Conservation (phyloP, 2,113 vertebrate genomes). For the Peromyscus polionotus region DNA sequence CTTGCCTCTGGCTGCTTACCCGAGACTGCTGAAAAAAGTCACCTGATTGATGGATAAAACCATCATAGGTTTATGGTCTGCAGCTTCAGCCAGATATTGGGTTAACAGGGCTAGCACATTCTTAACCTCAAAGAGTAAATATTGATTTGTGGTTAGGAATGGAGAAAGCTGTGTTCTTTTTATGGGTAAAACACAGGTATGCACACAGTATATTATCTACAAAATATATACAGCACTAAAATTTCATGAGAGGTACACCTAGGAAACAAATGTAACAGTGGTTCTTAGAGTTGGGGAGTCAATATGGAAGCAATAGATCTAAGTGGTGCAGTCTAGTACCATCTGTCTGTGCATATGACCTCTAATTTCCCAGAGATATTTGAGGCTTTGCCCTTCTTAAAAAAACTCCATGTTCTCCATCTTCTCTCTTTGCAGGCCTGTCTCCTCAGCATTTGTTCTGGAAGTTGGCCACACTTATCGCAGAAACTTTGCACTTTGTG, state of each 20-base stretch:
- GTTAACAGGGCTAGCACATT: neutral
- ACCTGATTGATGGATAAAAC: neutral
- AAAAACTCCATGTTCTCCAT: neutral
- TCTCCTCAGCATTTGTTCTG: neutral
- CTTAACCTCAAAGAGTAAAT: neutral
- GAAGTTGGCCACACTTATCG: neutral
- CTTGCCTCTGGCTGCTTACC: neutral
- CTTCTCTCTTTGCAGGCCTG: neutral
- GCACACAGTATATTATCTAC: neutral
- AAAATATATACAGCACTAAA: neutral
- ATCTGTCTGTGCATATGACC: neutral
- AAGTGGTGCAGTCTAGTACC: neutral
- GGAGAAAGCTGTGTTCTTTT: neutral
- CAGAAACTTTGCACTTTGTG: neutral
- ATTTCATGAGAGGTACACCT: neutral
- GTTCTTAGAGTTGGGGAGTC: neutral
- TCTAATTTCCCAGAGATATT: neutral
- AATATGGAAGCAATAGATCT: neutral
- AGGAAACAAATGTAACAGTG: neutral
- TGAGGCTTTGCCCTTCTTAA: neutral
- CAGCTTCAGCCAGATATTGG: neutral
- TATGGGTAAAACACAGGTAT: neutral
- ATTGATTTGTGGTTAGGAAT: neutral
- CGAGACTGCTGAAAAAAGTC: neutral
- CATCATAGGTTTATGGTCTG: neutral